Conservation (phyloP, 2,888 invertebrate species). For the Troides aeacus region DNA sequence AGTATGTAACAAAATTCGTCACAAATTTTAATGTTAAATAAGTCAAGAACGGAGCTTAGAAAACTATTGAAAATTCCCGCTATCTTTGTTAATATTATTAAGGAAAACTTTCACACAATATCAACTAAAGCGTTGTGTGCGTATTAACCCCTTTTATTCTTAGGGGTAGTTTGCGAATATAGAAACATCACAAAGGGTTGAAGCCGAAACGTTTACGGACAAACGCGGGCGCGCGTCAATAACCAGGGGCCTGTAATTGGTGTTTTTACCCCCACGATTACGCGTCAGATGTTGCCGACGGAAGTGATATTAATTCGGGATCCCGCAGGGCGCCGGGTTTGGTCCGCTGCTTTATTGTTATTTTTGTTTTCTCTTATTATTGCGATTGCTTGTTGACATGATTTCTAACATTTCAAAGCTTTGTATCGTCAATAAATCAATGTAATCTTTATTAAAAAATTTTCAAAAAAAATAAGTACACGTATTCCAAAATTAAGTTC, state of each 20-base stretch:
- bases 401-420: too few relatives aligned
- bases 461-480: too few relatives aligned
- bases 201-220: conserved; percentile 20
- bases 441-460: too few relatives aligned
- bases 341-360: conserved; percentile 51
- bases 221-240: conserved; percentile 36
- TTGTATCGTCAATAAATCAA: too few relatives aligned
- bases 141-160: not conserved
- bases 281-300: conserved; percentile 63
- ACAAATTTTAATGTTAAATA: too few relatives aligned
- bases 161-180: conserved; percentile 8
- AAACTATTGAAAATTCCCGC: too few relatives aligned
- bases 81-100: too few relatives aligned
- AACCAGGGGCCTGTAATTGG: conserved; percentile 41
- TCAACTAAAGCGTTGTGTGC: too few relatives aligned
- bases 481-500: too few relatives aligned
- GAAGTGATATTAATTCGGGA: conserved; percentile 70
- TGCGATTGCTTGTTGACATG: not conserved
- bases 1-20: too few relatives aligned
- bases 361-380: conserved; percentile 38
- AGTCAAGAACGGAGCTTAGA: too few relatives aligned
- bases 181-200: conserved; percentile 28
- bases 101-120: too few relatives aligned
- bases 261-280: conserved; percentile 45
- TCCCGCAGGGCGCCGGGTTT: conserved; percentile 62